Evolutionary conservation across 2,888 invertebrate species (phyloP), one percentile per base, ranked within the genome.

Genomic region (Frankliniella intonsa): DNA sequence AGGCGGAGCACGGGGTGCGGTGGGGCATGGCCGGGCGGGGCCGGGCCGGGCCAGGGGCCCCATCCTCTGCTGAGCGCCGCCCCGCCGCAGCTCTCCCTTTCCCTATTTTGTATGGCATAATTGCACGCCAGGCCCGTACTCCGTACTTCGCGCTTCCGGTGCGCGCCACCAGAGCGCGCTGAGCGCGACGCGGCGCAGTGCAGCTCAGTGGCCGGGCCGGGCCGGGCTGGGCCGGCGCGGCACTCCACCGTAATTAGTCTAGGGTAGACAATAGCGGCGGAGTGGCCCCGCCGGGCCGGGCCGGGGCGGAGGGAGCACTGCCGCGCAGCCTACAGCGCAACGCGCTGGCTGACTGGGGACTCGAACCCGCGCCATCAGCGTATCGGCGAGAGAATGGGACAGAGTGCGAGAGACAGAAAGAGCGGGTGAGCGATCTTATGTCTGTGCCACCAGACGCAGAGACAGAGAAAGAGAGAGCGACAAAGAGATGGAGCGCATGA

Each of bases 201-300:
- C 55, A 17, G 55, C 55, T 12, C 38, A 38, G 55, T 55, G 55
- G 55, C 55, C 2, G 12, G 55, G 55, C 55, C 2, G 2, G 55
- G 55, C 55, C 14, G 9, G 51, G 51, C 51, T 9, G 51, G 14
- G 51, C 51, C 51, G 65, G 19, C 14, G n/a, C 69, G 69, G 12
- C 22, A 25, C 69, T 76, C 69, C 69, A 22, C 25, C 69, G 25
- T 76, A 76, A 76, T 76, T 76, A 76, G 69, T 76, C 69, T 76
- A 76, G 69, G 25, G 22, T 76, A 76, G 69, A 76, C 69, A 76
- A 76, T 76, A 22, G 69, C 22, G 22, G 62, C 62, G 19, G 62
- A 17, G 14, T 17, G 14, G 62, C 55, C 55, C 14, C 55, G 62
- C 14, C 17, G 9, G 14, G 55, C 55, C 2, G 55, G 17, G 55